Conservation (phyloP, 2,113 vertebrate species). For the Thomomys bottae region DNA sequence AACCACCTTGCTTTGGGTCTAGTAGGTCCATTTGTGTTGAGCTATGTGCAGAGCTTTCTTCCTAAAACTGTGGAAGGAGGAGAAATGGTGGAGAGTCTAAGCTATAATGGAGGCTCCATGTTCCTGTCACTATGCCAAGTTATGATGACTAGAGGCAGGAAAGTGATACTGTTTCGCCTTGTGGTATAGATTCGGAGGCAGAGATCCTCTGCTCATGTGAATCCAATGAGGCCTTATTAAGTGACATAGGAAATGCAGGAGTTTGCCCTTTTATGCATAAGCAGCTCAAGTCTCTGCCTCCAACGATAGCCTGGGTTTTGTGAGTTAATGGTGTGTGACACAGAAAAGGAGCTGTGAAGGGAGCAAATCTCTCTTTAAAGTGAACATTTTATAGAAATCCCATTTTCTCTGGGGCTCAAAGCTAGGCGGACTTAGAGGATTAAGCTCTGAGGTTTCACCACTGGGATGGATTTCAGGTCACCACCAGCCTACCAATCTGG, state of each 20-base stretch:
- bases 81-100: not conserved
- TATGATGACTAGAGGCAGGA: not conserved
- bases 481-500: constrained; percentile 56
- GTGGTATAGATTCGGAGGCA: not conserved
- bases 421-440: constrained; percentile 75
- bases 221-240: not conserved
- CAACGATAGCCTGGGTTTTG: constrained; percentile 69
- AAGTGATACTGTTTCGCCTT: not conserved
- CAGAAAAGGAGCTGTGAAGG: constrained; percentile 72
- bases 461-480: constrained; percentile 72
- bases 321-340: constrained; percentile 77
- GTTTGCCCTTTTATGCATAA: constrained; percentile 36
- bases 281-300: constrained; percentile 44
- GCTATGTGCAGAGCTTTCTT: not conserved
- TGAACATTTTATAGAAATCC: constrained; percentile 81
- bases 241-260: not conserved
- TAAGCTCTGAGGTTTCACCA: constrained; percentile 73
- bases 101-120: not conserved
- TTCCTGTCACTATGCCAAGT: constrained; percentile 35
- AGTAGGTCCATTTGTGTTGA: not conserved
- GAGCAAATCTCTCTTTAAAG: constrained; percentile 82
- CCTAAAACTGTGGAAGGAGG: not conserved
- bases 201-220: not conserved
- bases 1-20: not conserved
- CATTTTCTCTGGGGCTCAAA: constrained; percentile 75